These are phyloP conservation scores for Neodontobutis hainanensis DNA, from an alignment of 2,113 vertebrate genomes.

Conservation along the genomic window DNA sequence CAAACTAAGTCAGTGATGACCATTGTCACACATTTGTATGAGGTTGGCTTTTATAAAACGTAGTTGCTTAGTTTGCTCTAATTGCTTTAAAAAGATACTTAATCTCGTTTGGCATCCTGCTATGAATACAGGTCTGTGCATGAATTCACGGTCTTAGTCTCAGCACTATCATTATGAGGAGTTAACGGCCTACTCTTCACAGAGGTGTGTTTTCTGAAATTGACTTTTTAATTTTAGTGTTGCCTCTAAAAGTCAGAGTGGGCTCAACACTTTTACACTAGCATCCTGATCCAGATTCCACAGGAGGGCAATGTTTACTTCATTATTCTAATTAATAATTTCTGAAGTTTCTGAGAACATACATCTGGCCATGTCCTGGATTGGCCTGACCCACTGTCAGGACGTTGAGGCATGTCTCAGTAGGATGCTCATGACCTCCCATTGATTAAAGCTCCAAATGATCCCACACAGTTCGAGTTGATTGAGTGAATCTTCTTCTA, in stretches of 20 bases:
- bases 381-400: slow-evolving; percentile 29
- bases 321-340: slow-evolving; percentile 7
- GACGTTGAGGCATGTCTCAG: slow-evolving; percentile 47
- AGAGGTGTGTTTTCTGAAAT: neutral
- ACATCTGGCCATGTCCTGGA: neutral
- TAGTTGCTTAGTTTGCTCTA: no score
- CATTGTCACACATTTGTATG: no score
- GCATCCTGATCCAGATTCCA: neutral
- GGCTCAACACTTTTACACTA: neutral
- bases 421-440: slow-evolving; percentile 7
- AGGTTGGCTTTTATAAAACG: no score
- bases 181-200: neutral
- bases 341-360: slow-evolving; percentile 1
- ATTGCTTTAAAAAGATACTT: no score
- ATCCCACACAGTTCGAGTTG: neutral
- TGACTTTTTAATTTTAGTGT: slow-evolving; percentile 2
- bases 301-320: slow-evolving; percentile 15
- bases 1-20: no score
- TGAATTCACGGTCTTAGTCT: neutral
- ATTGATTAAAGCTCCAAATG: slow-evolving; percentile 22
- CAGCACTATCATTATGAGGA: neutral
- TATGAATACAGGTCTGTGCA: neutral
- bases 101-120: neutral
- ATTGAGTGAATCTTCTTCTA: no score
- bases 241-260: slow-evolving; percentile 5